phyloP scores from a whole-genome alignment of 2,888 invertebrate species.

The Trachelus stipa region DNA sequence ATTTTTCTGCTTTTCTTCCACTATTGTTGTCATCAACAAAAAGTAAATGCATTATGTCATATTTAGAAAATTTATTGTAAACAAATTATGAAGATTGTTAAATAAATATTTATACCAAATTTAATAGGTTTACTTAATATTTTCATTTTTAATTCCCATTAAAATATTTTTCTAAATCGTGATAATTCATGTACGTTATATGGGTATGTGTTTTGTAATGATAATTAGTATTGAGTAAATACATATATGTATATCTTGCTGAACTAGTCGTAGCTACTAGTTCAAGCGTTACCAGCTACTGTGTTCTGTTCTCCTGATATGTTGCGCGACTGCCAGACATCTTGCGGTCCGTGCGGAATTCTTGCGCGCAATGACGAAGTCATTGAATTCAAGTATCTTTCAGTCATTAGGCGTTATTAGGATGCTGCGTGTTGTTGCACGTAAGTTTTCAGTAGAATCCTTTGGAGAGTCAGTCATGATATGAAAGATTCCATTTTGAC shows the following conservation, averaged over 20 bases:
- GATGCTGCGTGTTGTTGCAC: neutral
- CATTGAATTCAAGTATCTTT: neutral
- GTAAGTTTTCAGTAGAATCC: neutral
- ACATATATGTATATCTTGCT: neutral
- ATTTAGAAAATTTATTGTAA: no score
- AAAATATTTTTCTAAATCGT: neutral
- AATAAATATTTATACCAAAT: neutral
- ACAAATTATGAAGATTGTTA: neutral
- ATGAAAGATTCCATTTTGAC: neutral
- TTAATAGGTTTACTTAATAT: neutral
- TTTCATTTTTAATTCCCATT: neutral
- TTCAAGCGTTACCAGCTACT: neutral
- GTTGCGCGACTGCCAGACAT: constrained; percentile 50
- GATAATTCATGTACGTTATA: neutral
- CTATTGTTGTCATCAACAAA: neutral
- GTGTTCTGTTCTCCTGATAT: constrained; percentile 37
- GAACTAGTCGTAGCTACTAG: neutral
- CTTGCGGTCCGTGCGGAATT: constrained; percentile 44
- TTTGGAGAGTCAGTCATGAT: neutral
- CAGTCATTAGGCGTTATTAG: neutral
- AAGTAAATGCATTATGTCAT: no score
- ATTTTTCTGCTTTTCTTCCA: neutral
- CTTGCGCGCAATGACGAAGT: constrained; percentile 16
- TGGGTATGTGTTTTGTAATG: neutral
- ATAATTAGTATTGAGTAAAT: neutral